phyloP scores from a whole-genome alignment of 2,113 vertebrate genomes.

The Procavia capensis region DNA sequence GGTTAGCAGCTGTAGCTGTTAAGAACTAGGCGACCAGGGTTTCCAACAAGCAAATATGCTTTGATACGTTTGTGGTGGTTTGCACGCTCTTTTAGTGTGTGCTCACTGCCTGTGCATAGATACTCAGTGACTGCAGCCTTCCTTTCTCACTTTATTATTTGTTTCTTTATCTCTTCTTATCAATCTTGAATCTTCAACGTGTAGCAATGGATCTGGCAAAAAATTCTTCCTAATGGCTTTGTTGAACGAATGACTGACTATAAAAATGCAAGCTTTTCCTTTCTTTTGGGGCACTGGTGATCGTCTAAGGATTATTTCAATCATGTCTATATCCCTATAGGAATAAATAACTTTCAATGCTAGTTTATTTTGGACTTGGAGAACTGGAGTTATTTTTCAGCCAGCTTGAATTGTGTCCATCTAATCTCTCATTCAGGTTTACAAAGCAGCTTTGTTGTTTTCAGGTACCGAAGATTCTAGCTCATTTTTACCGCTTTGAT shows the following conservation, averaged over 20 bases:
- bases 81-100: fast-evolving
- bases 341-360: not conserved
- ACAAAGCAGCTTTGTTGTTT: not conserved
- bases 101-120: no score
- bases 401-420: not conserved
- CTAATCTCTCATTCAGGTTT: not conserved
- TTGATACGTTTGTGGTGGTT: not conserved
- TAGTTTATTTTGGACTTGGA: not conserved
- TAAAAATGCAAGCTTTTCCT: not conserved
- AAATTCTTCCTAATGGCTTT: not conserved
- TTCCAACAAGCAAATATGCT: no score
- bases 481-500: not conserved
- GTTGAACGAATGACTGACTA: not conserved
- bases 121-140: fast-evolving
- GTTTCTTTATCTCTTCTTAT: not conserved
- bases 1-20: no score
- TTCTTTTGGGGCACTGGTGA: not conserved
- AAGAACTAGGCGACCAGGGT: no score
- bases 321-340: fast-evolving
- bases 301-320: not conserved
- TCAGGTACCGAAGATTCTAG: not conserved
- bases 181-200: not conserved
- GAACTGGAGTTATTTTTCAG: not conserved
- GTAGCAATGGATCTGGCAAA: not conserved
- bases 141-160: not conserved